phyloP scores from a whole-genome alignment of 2,113 vertebrate species.

The Melanotaenia duboulayi region DNA sequence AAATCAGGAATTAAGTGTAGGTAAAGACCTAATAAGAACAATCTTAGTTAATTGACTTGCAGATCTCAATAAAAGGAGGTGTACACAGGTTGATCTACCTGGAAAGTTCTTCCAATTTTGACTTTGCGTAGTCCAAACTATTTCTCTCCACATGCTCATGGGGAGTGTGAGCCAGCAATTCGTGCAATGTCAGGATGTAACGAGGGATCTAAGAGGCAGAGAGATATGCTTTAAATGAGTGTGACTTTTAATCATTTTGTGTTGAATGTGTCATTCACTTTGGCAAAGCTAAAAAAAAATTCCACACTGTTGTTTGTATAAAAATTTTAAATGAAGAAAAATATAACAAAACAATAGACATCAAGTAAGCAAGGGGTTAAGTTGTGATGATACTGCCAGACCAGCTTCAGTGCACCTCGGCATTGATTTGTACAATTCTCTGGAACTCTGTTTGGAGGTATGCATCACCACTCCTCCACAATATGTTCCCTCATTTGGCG shows the following conservation, averaged over 20 bases:
- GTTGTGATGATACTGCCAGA: background rate
- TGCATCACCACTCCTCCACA: background rate
- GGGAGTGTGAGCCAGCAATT: slow-evolving; percentile 95
- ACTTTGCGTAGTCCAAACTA: slow-evolving; percentile 97
- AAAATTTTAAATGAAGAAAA: background rate
- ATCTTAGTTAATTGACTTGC: background rate
- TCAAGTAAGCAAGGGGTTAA: too few relatives aligned
- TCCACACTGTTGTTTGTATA: background rate
- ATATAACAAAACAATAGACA: too few relatives aligned
- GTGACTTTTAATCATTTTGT: background rate
- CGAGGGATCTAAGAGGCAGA: slow-evolving; percentile 88
- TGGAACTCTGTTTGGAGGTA: background rate
- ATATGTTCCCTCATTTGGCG: too few relatives aligned
- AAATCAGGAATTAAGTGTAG: background rate
- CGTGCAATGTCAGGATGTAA: slow-evolving; percentile 96
- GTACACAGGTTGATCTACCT: slow-evolving; percentile 80
- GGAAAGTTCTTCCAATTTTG: slow-evolving; percentile 97
- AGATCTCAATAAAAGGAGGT: background rate
- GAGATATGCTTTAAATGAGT: background rate
- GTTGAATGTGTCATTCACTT: background rate
- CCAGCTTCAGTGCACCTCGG: background rate
- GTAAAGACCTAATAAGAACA: background rate
- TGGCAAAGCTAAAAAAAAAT: background rate
- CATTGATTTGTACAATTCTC: background rate
- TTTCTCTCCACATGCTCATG: slow-evolving; percentile 97